Evolutionary conservation across 2,113 vertebrate species (phyloP).

Genomic region (Hippocampus guttulatus): DNA sequence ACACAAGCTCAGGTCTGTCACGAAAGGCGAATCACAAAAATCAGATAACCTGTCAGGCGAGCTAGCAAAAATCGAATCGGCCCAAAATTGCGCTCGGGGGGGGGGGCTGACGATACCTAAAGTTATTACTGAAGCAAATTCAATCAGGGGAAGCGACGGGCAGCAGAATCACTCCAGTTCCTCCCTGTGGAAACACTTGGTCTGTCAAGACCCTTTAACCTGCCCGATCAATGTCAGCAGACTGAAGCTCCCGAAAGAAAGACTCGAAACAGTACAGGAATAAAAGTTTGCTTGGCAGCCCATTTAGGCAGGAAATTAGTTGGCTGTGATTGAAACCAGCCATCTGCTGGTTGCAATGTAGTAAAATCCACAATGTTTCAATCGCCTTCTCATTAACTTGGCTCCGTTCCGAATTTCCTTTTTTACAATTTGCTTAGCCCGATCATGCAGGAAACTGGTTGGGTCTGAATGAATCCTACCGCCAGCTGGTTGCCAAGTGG

Average conservation of each 20-base stretch:
- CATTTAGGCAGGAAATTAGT: background rate
- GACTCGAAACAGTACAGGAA: background rate
- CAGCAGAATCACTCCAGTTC: conserved; percentile 5
- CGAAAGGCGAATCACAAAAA: conserved; percentile 5
- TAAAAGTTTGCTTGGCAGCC: background rate
- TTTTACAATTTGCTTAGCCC: background rate
- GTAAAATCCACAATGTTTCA: background rate
- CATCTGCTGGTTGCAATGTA: background rate
- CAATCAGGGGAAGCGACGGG: conserved; percentile 16
- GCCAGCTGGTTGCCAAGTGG: background rate
- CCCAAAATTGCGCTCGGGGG: conserved; percentile 40
- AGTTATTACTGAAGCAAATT: conserved; percentile 55
- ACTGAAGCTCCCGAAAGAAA: background rate
- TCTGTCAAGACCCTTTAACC: conserved; percentile 27
- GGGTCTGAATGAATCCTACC: background rate
- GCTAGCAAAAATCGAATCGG: conserved; percentile 36
- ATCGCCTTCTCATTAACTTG: too few species aligned
- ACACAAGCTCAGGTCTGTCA: too few species aligned
- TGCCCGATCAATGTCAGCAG: conserved; percentile 12
- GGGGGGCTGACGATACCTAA: conserved; percentile 24
- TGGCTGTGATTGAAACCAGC: background rate
- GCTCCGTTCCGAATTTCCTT: too few species aligned
- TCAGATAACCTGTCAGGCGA: conserved; percentile 21
- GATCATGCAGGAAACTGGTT: background rate
- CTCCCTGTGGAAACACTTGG: background rate